A percentile compares a stretch with the other conserved stretches of the same genome.
phyloP scores from a whole-genome alignment of 2,888 invertebrate genomes.

The Conchocele bisecta region DNA sequence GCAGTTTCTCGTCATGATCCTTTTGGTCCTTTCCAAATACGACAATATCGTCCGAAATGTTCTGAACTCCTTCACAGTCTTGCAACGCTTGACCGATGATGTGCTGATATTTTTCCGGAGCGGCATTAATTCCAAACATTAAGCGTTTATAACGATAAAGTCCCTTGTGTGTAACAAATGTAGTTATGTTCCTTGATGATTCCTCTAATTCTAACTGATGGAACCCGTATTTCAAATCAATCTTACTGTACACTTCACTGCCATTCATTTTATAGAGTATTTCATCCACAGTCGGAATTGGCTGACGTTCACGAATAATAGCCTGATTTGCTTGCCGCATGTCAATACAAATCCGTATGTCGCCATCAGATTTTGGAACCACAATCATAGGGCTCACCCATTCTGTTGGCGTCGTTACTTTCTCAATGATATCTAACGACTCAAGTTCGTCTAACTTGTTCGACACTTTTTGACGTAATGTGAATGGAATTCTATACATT shows the following conservation, averaged over 20 bases:
- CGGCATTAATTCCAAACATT: slow-evolving; percentile 46
- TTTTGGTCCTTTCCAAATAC: slow-evolving; percentile 25
- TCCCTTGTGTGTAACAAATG: slow-evolving; percentile 45
- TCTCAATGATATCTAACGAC: slow-evolving; percentile 65
- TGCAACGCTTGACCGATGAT: slow-evolving; percentile 42
- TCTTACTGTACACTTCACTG: no score
- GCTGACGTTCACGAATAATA: slow-evolving; percentile 47
- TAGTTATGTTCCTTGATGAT: slow-evolving; percentile 52
- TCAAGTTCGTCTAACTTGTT: slow-evolving; percentile 57
- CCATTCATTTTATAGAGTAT: slow-evolving; percentile 51
- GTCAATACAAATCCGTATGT: slow-evolving; percentile 60
- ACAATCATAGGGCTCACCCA: slow-evolving; percentile 65
- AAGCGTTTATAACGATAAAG: slow-evolving; percentile 51
- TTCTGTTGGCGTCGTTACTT: slow-evolving; percentile 62
- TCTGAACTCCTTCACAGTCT: slow-evolving; percentile 37
- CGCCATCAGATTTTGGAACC: slow-evolving; percentile 57
- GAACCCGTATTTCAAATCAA: no score
- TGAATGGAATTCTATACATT: slow-evolving; percentile 58
- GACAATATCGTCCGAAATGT: slow-evolving; percentile 56
- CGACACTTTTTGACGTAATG: slow-evolving; percentile 54
- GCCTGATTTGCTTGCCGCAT: slow-evolving; percentile 58
- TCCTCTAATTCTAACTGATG: no score
- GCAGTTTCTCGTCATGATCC: slow-evolving; percentile 41
- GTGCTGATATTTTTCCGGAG: slow-evolving; percentile 53
- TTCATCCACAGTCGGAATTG: slow-evolving; percentile 57